These are phyloP conservation scores for Aegotheles bennettii DNA, from an alignment of 2,113 vertebrate genomes.

Conservation along the genomic window DNA sequence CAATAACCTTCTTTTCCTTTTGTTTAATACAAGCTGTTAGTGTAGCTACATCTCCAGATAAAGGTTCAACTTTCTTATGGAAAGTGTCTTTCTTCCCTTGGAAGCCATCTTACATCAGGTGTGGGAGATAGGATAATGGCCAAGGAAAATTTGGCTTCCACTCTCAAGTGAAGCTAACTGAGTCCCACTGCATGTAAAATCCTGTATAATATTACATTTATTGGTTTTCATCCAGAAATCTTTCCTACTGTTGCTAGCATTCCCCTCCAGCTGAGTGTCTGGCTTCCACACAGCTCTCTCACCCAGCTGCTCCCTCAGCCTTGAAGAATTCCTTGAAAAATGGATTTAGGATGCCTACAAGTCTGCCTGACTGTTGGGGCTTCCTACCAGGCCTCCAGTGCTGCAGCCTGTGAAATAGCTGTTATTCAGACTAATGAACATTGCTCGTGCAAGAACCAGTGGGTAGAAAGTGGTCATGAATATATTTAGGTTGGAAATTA, in stretches of 20 bases:
- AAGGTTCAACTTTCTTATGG: neutral
- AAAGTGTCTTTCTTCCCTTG: neutral
- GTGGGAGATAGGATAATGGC: neutral
- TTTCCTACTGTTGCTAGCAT: constrained; percentile 23
- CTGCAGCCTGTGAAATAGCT: constrained; percentile 46
- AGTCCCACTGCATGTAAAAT: constrained; percentile 28
- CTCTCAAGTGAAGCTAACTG: neutral
- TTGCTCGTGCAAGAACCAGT: neutral
- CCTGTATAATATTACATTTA: constrained; percentile 26
- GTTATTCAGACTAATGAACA: constrained; percentile 44
- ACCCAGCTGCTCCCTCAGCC: constrained; percentile 1
- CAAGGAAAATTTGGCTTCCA: neutral
- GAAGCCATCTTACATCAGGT: neutral
- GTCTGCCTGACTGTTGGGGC: neutral
- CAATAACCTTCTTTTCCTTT: neutral
- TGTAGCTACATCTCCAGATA: neutral
- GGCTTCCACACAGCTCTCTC: neutral
- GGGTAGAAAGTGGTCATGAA: constrained; percentile 11
- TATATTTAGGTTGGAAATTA: constrained; percentile 31
- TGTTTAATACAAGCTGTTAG: neutral
- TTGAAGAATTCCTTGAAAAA: constrained; percentile 60
- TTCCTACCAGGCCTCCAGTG: neutral
- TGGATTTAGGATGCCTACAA: constrained; percentile 44
- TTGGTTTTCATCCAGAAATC: constrained; percentile 33
- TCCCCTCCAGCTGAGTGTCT: constrained; percentile 29